Percentiles rank a stretch among this genome's conserved stretches.
phyloP scores from a whole-genome alignment of 2,113 vertebrate genomes.

The Ptychochromis oligacanthus region DNA sequence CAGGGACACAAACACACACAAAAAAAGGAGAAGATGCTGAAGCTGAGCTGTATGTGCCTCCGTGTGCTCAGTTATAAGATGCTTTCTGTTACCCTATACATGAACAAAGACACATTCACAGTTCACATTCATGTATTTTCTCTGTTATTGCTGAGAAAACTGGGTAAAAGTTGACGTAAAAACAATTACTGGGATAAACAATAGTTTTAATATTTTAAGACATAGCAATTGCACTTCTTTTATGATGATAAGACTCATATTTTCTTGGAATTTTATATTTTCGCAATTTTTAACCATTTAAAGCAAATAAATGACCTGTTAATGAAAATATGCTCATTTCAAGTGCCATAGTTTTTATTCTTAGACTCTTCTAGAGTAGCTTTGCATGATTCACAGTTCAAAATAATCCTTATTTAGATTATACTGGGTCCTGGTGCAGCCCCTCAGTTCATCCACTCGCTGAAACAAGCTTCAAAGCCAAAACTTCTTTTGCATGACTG shows the following conservation, averaged over 20 bases:
- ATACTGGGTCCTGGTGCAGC: too few species aligned
- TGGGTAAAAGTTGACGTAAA: neutral
- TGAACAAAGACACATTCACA: neutral
- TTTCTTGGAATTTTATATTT: neutral
- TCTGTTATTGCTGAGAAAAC: neutral
- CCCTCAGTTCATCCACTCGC: too few species aligned
- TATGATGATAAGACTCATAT: neutral
- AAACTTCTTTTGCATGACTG: too few species aligned
- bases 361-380: too few species aligned
- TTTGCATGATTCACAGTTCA: too few species aligned
- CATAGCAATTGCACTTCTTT: neutral
- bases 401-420: too few species aligned
- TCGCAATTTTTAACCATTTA: neutral
- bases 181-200: neutral
- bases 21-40: constrained; percentile 6
- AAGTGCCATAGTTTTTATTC: too few species aligned
- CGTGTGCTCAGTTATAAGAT: neutral
- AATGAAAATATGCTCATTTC: neutral
- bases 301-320: neutral
- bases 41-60: neutral
- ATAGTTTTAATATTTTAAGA: neutral
- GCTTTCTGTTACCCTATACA: constrained; percentile 8
- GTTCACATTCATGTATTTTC: neutral
- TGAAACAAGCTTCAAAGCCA: too few species aligned
- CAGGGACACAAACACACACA: neutral